Conservation (phyloP, 1,140 invertebrate genomes). For the Euschistus heros region DNA sequence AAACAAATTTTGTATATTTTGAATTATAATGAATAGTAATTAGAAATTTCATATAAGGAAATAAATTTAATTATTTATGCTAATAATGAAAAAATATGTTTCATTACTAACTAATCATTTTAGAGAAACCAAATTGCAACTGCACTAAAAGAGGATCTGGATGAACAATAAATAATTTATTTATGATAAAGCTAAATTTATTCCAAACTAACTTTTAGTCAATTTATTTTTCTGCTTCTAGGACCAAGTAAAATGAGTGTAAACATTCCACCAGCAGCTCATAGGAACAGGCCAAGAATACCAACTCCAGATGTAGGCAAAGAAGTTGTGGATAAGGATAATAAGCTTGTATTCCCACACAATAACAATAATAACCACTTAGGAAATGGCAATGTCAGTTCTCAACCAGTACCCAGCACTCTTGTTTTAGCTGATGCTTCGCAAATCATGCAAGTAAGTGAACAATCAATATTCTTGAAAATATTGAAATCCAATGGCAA, state of each 20-base stretch:
- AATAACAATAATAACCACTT: slow-evolving; percentile 38
- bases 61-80: no score
- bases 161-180: no score
- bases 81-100: no score
- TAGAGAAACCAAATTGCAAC: no score
- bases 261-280: slow-evolving; percentile 44
- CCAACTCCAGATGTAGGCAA: slow-evolving; percentile 77
- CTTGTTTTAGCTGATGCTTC: neutral
- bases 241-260: slow-evolving; percentile 47
- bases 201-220: no score
- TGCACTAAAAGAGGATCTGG: no score
- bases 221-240: neutral
- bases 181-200: no score
- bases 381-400: neutral
- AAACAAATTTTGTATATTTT: no score
- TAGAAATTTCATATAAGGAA: no score
- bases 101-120: no score
- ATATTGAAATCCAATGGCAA: no score
- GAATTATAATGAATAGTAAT: no score
- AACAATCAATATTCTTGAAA: neutral
- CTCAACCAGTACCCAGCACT: neutral
- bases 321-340: slow-evolving; percentile 43
- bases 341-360: slow-evolving; percentile 38
- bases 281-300: slow-evolving; percentile 67
- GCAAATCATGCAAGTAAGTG: slow-evolving; percentile 3